Evolutionary conservation across 2,797 vertebrate species (phyloP).

Genomic region (Acropternis orthonyx): DNA sequence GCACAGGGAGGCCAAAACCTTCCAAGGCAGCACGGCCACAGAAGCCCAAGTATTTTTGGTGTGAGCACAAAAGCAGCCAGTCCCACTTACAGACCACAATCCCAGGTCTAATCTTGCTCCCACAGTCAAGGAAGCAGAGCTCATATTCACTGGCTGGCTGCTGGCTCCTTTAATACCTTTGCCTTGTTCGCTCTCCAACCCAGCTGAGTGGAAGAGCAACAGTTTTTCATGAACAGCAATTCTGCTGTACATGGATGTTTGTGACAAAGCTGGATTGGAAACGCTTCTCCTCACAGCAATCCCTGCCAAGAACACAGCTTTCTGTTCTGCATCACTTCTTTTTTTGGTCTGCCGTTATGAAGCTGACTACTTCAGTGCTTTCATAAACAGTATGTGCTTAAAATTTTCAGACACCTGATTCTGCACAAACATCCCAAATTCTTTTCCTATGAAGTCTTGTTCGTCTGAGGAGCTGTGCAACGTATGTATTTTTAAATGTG

Average conservation of each 20-base stretch:
- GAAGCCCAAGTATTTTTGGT: neutral
- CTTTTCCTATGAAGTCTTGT: slow-evolving; percentile 59
- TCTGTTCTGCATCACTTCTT: slow-evolving; percentile 63
- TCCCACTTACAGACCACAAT: neutral
- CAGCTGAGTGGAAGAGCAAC: neutral
- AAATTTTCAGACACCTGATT: slow-evolving; percentile 64
- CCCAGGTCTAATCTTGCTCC: neutral
- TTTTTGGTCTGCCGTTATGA: slow-evolving; percentile 60
- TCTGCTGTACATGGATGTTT: slow-evolving; percentile 10
- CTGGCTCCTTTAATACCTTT: neutral
- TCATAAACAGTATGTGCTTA: slow-evolving; percentile 40
- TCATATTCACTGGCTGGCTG: neutral
- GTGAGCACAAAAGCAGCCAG: neutral
- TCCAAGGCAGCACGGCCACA: neutral
- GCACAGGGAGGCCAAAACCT: neutral
- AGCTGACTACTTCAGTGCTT: slow-evolving; percentile 42
- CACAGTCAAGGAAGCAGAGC: neutral
- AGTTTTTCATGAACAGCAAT: neutral
- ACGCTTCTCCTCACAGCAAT: slow-evolving; percentile 3
- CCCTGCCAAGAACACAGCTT: slow-evolving; percentile 49
- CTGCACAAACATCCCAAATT: slow-evolving; percentile 55
- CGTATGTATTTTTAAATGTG: slow-evolving; percentile 54
- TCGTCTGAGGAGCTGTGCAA: neutral
- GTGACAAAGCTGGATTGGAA: slow-evolving; percentile 49
- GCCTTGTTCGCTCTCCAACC: neutral